Percentiles rank a stretch among this genome's conserved stretches.
These are phyloP conservation scores for Gymnoscopelus braueri DNA, from an alignment of 2,797 vertebrate genomes.

Conservation along the genomic window DNA sequence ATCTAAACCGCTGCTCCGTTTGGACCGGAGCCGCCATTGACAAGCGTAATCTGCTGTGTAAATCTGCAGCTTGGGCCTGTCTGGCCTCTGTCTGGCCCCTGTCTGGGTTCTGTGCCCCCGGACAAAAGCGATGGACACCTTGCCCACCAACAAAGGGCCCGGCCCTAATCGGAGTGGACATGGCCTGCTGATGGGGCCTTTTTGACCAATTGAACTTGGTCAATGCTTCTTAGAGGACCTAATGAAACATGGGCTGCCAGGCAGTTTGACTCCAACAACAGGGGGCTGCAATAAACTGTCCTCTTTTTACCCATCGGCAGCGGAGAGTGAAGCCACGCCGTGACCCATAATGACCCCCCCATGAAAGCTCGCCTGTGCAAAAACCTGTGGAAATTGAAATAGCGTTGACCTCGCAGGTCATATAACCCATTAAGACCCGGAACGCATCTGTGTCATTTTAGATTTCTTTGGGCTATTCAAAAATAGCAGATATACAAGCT, in stretches of 20 bases:
- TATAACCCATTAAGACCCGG: too few relatives aligned
- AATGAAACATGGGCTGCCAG: constrained; percentile 71
- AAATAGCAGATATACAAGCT: too few relatives aligned
- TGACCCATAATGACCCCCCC: constrained; percentile 64
- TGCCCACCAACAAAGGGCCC: constrained; percentile 77
- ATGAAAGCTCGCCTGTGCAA: constrained; percentile 18
- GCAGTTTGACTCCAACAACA: constrained; percentile 72
- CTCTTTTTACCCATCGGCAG: constrained; percentile 46
- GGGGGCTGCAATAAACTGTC: constrained; percentile 50
- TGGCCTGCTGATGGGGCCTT: constrained; percentile 80
- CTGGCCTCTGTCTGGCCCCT: constrained; percentile 83
- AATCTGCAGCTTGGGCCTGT: constrained; percentile 83
- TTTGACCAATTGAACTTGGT: constrained; percentile 82
- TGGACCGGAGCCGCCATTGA: constrained; percentile 81
- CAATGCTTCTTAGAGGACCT: constrained; percentile 71
- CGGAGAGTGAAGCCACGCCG: constrained; percentile 57
- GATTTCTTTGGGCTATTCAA: too few relatives aligned
- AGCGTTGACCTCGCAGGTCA: constrained; percentile 29
- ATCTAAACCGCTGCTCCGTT: constrained; percentile 72
- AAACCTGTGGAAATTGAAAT: constrained; percentile 39
- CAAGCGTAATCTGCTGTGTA: constrained; percentile 80
- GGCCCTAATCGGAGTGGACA: constrained; percentile 81
- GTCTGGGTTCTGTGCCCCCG: constrained; percentile 80
- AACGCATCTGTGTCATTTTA: too few relatives aligned
- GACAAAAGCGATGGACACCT: constrained; percentile 85